Evolutionary conservation across 2,888 invertebrate genomes (phyloP).

Genomic region (Brenthis hecate): DNA sequence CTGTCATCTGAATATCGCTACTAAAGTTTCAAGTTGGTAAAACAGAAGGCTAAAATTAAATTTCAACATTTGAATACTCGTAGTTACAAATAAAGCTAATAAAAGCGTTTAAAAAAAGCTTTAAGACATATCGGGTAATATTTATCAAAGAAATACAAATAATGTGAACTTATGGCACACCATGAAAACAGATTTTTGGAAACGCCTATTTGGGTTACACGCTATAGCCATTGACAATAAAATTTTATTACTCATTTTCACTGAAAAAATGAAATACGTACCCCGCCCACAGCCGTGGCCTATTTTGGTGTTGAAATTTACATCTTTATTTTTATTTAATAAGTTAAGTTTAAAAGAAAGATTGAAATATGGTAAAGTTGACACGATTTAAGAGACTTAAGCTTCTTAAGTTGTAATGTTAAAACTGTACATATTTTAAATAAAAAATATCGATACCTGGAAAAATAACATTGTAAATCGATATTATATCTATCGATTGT

Average conservation of each 20-base stretch:
- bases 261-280: constrained; percentile 3
- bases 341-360: neutral
- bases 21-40: too few relatives aligned
- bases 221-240: constrained; percentile 52
- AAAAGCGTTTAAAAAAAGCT: neutral
- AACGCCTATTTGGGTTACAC: constrained; percentile 66
- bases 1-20: too few relatives aligned
- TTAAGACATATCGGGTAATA: constrained; percentile 1
- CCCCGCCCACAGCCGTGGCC: constrained; percentile 3
- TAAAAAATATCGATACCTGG: too few relatives aligned
- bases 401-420: too few relatives aligned
- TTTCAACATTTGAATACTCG: too few relatives aligned
- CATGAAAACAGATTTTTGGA: constrained; percentile 64
- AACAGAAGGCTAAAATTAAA: too few relatives aligned
- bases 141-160: constrained; percentile 15
- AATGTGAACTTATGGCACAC: constrained; percentile 36
- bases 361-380: too few relatives aligned
- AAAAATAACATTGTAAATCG: too few relatives aligned
- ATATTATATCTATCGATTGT: too few relatives aligned
- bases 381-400: too few relatives aligned
- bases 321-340: neutral
- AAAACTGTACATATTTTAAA: too few relatives aligned
- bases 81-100: neutral
- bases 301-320: neutral
- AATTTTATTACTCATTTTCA: constrained; percentile 46